A percentile compares a stretch with the other conserved stretches of the same genome.
Conservation (phyloP, 2,888 invertebrate genomes). For the Synanthedon vespiformis region DNA sequence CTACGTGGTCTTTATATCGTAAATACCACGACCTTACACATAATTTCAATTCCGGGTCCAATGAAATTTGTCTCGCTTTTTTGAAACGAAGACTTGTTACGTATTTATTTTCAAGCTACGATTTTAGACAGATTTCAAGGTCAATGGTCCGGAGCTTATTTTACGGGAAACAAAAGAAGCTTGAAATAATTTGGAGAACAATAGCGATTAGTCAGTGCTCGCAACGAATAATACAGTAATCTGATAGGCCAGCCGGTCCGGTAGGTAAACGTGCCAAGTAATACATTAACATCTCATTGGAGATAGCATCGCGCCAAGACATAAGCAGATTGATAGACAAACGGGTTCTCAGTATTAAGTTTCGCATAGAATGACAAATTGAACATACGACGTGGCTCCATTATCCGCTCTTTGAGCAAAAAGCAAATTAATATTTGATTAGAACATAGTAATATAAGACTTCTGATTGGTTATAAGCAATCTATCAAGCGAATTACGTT, state of each 20-base stretch:
- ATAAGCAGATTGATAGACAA: constrained; percentile 28
- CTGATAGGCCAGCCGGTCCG: constrained; percentile 35
- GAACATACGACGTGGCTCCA: constrained; percentile 15
- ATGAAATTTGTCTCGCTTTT: constrained; percentile 10
- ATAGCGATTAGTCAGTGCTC: constrained; percentile 22
- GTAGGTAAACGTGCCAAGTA: constrained; percentile 51
- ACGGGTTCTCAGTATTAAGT: constrained; percentile 17
- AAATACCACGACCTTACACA: constrained; percentile 14
- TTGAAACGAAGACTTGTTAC: not conserved
- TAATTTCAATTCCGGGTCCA: constrained; percentile 16
- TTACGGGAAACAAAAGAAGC: constrained; percentile 19
- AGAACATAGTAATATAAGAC: constrained; percentile 1
- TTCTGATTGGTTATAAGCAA: not conserved
- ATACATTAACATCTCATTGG: constrained; percentile 62
- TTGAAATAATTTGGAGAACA: constrained; percentile 24
- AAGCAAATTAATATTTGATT: constrained; percentile 13
- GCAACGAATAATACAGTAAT: constrained; percentile 43
- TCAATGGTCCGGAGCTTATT: constrained; percentile 14
- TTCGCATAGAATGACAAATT: constrained; percentile 26
- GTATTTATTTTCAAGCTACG: not conserved
- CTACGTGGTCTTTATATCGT: constrained; percentile 12
- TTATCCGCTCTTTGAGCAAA: constrained; percentile 5
- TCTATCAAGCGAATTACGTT: too few species aligned
- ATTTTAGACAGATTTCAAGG: constrained; percentile 16
- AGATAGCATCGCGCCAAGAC: constrained; percentile 43